Evolutionary conservation across 1,140 invertebrate species (phyloP).

Genomic region (Drosophila equinoxialis): DNA sequence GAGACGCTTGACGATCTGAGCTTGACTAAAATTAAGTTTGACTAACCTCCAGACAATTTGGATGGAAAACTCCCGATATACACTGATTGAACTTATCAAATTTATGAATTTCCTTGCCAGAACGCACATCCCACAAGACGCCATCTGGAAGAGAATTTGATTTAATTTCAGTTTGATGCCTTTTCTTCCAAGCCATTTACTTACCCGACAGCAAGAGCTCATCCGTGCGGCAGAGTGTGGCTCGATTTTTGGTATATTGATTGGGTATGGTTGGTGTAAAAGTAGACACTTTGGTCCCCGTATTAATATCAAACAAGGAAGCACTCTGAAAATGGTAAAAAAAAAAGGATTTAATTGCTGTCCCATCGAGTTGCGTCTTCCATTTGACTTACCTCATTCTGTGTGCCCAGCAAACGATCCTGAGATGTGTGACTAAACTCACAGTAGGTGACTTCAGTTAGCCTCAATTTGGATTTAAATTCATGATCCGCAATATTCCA

Average conservation of each 20-base stretch:
- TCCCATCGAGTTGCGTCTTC: neutral
- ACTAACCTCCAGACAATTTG: slow-evolving; percentile 95
- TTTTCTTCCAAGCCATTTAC: neutral
- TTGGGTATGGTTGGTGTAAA: slow-evolving; percentile 93
- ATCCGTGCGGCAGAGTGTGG: slow-evolving; percentile 96
- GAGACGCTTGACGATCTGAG: neutral
- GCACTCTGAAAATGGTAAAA: slow-evolving; percentile 83
- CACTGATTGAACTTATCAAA: slow-evolving; percentile 98
- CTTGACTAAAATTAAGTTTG: too few species aligned
- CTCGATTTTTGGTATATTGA: slow-evolving; percentile 96
- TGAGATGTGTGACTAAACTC: slow-evolving; percentile 95
- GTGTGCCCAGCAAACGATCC: slow-evolving; percentile 93
- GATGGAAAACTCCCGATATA: slow-evolving; percentile 98
- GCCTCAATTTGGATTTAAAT: slow-evolving; percentile 89
- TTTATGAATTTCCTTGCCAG: slow-evolving; percentile 95
- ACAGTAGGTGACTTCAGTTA: slow-evolving; percentile 93
- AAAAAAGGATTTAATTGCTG: too few species aligned
- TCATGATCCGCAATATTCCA: slow-evolving; percentile 90
- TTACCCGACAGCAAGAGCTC: slow-evolving; percentile 93
- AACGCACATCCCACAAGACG: slow-evolving; percentile 96
- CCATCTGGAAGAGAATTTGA: slow-evolving; percentile 87
- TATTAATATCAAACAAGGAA: slow-evolving; percentile 94
- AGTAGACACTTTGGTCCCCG: slow-evolving; percentile 89
- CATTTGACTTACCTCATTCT: slow-evolving; percentile 87
- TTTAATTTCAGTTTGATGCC: neutral